Evolutionary conservation across 2,888 invertebrate species (phyloP), one percentile per base, ranked within the genome.

Genomic region (Diaprepes abbreviatus): DNA sequence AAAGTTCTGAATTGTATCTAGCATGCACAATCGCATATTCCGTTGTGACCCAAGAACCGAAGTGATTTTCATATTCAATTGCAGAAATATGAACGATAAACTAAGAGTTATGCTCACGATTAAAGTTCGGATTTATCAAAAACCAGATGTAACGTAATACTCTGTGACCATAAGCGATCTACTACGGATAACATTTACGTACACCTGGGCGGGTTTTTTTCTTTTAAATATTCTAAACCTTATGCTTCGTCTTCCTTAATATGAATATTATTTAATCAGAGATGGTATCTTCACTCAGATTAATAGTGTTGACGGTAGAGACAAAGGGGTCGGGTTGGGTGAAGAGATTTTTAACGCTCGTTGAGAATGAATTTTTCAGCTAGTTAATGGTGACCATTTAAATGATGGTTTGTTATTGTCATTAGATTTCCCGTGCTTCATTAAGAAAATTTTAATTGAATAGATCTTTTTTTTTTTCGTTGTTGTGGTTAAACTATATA

Each of bases 141-240:
- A 77, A 77, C 78, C 74, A 79, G 78, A 79, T 79, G 80, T 79
- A 80, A 81, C 75, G 76, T 80, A 80, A 80, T 79, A 79, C 73
- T 68, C 65, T 68, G 77, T 77, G 78, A 79, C 72, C 76, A 74
- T 76, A 75, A 58, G 52, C 76, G 74, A 72, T 71, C 71, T 72
- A 72, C 68, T 63, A 68, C 58, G 73, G 74, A 63, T 74, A 74
- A 65, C 68, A 45, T 45, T 66, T 62, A 48, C 63, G 73, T 70
- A 74, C 79, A 79, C 77, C 79, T 79, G 79, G 78, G 73, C 74
- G 72, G 67, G 43, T 72, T 67, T 63, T 59, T 72, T 54, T 60
- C 64, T 67, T 70, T 71, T 73, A 66, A 63, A 66, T 71, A 71
- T 71, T 71, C 71, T 68, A 65, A 60, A 64, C 71, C 60, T 71